These are phyloP conservation scores for Drosophila limbata DNA, from an alignment of 2,888 invertebrate species.

Conservation along the genomic window DNA sequence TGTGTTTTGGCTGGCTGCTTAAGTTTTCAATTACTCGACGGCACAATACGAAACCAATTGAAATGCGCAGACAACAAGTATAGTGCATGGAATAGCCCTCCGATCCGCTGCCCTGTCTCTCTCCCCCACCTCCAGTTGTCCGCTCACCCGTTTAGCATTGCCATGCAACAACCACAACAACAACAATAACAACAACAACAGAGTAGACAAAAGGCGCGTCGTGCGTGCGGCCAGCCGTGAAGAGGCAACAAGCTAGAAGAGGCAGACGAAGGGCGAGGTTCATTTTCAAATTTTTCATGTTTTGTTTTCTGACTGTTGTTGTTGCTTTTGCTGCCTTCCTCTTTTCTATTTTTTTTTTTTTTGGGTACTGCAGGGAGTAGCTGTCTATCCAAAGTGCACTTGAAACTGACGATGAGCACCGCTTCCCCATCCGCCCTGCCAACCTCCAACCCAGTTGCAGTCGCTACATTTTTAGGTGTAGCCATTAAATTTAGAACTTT, in stretches of 20 bases:
- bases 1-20: constrained; percentile 55
- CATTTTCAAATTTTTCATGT: constrained; percentile 42
- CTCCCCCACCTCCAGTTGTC: not conserved
- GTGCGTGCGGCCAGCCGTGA: constrained; percentile 72
- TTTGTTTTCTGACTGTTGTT: constrained; percentile 17
- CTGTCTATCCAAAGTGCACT: constrained; percentile 72
- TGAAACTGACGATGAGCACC: constrained; percentile 65
- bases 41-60: constrained; percentile 69
- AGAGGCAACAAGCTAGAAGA: constrained; percentile 37
- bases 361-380: constrained; percentile 47
- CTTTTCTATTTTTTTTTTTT: constrained; percentile 18
- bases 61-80: constrained; percentile 62
- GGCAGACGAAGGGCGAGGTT: constrained; percentile 27
- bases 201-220: constrained; percentile 73
- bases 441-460: constrained; percentile 54
- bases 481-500: constrained; percentile 80
- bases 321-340: constrained; percentile 2
- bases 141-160: constrained; percentile 10
- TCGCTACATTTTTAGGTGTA: constrained; percentile 80
- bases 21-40: constrained; percentile 75
- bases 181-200: constrained; percentile 21
- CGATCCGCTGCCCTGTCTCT: constrained; percentile 1
- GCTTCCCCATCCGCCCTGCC: constrained; percentile 2
- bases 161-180: constrained; percentile 36
- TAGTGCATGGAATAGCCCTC: not conserved